Evolutionary conservation across 2,888 invertebrate species (phyloP), one percentile per base, ranked within the genome.

Genomic region (Blera fallax): DNA sequence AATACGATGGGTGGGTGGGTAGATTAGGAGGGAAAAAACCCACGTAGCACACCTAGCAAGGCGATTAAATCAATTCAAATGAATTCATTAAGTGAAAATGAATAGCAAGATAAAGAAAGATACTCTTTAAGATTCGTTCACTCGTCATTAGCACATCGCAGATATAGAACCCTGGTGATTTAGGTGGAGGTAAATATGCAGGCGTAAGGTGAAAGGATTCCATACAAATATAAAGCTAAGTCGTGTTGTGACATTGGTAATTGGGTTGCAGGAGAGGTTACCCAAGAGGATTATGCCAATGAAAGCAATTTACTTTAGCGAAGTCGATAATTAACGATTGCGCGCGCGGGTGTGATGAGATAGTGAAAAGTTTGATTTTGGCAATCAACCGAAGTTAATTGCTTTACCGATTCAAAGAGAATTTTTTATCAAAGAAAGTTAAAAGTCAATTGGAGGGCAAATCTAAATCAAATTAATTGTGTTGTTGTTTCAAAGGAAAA

Each of bases 1-100:
- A 14, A 14, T 34, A n/a, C n/a, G n/a, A n/a, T n/a, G n/a, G n/a
- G 10, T 8, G 32, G 21, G 18, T 43, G 40, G 45, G 43, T 29
- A 10, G 43, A 32, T n/a, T 24, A 21, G 14, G n/a, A 11, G 8
- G 50, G 62, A 18, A 27, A 40, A 37, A 40, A 3, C 40, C 54
- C 32, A 56, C 48, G 16, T 34, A 48, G 21, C n/a, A 24, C 48
- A 73, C 16, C 56, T 16, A 56, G 27, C 58, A 21, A 5, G 54
- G 32, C 67, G 76, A 85, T 81, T 81, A 81, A 76, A 81, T 85
- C 77, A 85, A 81, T 85, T 81, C 85, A 72, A 81, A 76, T 81
- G 81, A 77, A 85, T 85, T 85, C 76, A 85, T 85, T 81, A 72
- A 72, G 58, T 45, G 58, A 72, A 76, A 76, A 76, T 67, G 65